Conservation (phyloP, 2,888 invertebrate species). For the Caenorhabditis sulstoni region DNA sequence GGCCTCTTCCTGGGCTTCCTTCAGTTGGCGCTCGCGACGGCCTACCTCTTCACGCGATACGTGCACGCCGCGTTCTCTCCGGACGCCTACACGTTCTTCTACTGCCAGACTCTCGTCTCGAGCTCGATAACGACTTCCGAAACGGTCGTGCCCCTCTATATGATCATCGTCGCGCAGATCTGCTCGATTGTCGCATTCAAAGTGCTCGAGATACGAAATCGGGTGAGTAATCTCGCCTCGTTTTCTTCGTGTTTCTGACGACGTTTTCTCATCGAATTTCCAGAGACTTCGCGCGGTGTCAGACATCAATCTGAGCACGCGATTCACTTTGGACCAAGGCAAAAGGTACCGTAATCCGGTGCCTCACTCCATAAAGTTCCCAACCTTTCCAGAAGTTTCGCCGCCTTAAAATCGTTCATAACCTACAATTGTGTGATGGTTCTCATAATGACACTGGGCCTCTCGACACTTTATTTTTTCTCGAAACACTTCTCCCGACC, state of each 20-base stretch:
- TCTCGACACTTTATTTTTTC: background rate
- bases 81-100: conserved; percentile 21
- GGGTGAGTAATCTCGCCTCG: background rate
- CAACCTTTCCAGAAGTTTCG: conserved; percentile 17
- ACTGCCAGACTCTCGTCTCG: conserved; percentile 9
- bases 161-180: conserved; percentile 16
- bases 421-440: conserved; percentile 31
- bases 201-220: conserved; percentile 12
- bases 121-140: conserved; percentile 25
- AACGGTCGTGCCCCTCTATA: conserved; percentile 17
- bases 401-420: conserved; percentile 24
- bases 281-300: conserved; percentile 31
- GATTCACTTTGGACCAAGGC: conserved; percentile 41
- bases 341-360: background rate
- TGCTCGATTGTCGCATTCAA: conserved; percentile 20
- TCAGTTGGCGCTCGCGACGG: conserved; percentile 18
- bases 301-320: conserved; percentile 33
- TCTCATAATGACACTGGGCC: conserved; percentile 1
- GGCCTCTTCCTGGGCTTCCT: conserved; percentile 14
- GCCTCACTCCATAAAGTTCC: background rate
- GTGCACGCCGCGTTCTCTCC: conserved; percentile 40
- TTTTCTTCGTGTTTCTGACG: background rate
- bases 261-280: background rate
- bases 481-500: conserved; percentile 22
- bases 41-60: conserved; percentile 28